Evolutionary conservation across 2,888 invertebrate species (phyloP).

Genomic region (Drosophila kambysellisi): DNA sequence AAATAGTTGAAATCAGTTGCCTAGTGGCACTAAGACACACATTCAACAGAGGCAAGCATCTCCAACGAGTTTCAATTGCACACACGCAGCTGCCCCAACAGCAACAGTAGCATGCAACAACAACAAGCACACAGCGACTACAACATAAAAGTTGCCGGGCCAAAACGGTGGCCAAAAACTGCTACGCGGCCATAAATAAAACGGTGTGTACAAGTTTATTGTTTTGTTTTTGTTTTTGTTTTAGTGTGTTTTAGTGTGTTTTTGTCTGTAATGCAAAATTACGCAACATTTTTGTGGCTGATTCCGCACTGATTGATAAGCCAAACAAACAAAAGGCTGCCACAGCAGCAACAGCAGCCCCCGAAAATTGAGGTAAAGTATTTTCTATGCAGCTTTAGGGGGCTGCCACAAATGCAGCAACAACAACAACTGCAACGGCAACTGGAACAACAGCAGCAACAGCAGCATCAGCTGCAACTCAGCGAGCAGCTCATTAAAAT

Average conservation of each 20-base stretch:
- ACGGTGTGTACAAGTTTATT: slow-evolving; percentile 48
- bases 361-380: slow-evolving; percentile 20
- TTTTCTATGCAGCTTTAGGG: slow-evolving; percentile 27
- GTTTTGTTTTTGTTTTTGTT: slow-evolving; percentile 12
- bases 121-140: slow-evolving; percentile 9
- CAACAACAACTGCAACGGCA: not conserved
- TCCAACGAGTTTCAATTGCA: slow-evolving; percentile 55
- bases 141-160: slow-evolving; percentile 53
- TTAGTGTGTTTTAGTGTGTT: slow-evolving; percentile 11
- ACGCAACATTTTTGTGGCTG: slow-evolving; percentile 58
- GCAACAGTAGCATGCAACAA: slow-evolving; percentile 5
- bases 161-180: slow-evolving; percentile 63
- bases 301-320: slow-evolving; percentile 72
- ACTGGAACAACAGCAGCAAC: slow-evolving; percentile 17
- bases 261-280: slow-evolving; percentile 59
- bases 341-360: slow-evolving; percentile 10
- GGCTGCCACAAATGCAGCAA: slow-evolving; percentile 21
- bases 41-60: slow-evolving; percentile 46
- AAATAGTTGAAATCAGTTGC: slow-evolving; percentile 46
- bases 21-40: slow-evolving; percentile 61
- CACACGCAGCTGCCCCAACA: slow-evolving; percentile 56
- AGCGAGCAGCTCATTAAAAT: slow-evolving; percentile 60
- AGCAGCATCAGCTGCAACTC: slow-evolving; percentile 31
- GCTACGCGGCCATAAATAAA: slow-evolving; percentile 63
- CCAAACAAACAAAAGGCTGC: slow-evolving; percentile 51